phyloP scores from a whole-genome alignment of 1,140 invertebrate genomes.

The Drosophila parvula region DNA sequence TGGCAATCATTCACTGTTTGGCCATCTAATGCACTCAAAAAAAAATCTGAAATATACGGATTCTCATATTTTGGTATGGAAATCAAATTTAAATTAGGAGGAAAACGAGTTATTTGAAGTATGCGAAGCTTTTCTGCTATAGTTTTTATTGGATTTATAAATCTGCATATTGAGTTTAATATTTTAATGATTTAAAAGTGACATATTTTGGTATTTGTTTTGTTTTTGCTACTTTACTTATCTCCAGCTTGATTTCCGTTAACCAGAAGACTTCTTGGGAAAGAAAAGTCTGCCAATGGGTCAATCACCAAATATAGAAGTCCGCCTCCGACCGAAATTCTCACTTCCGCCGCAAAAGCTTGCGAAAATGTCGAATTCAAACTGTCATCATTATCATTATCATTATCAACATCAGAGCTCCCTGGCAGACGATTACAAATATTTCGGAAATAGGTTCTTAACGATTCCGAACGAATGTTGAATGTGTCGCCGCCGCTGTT shows the following conservation, averaged over 20 bases:
- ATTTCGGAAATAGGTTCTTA: conserved; percentile 46
- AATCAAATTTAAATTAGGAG: too few species aligned
- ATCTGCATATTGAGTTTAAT: too few species aligned
- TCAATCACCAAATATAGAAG: conserved; percentile 7
- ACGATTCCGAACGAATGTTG: conserved; percentile 22
- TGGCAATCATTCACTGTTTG: too few species aligned
- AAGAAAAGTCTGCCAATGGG: conserved; percentile 28
- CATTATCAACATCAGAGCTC: conserved; percentile 12
- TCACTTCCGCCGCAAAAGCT: conserved; percentile 18
- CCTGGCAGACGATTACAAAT: conserved; percentile 6
- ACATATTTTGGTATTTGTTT: too few species aligned
- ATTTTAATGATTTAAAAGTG: too few species aligned
- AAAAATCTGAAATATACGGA: too few species aligned
- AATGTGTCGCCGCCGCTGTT: conserved; percentile 10
- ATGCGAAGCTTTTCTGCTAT: too few species aligned
- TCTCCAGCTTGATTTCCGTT: conserved; percentile 2
- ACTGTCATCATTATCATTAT: conserved; percentile 12
- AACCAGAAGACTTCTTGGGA: not conserved
- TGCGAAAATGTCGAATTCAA: conserved; percentile 11
- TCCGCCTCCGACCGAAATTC: conserved; percentile 12
- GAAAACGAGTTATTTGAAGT: too few species aligned
- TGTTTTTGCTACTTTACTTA: too few species aligned
- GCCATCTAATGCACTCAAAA: too few species aligned
- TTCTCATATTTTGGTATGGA: too few species aligned
- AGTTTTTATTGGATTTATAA: too few species aligned